phyloP scores from a whole-genome alignment of 2,888 invertebrate species.

The Plagodis pulveraria region DNA sequence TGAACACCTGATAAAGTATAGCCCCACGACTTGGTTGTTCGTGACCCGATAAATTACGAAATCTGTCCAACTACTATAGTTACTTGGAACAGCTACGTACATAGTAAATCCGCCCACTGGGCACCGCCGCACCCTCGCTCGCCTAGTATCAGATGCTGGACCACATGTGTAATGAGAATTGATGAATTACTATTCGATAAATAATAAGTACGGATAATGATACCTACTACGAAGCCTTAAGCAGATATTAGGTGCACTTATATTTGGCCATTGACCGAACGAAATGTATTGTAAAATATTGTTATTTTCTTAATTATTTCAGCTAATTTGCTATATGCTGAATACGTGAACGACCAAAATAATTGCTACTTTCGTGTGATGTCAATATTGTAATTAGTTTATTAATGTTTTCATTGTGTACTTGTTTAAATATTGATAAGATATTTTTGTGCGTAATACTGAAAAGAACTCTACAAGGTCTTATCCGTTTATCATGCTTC shows the following conservation, averaged over 20 bases:
- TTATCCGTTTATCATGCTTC: background rate
- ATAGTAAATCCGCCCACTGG: conserved; percentile 33
- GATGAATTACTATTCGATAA: conserved; percentile 8
- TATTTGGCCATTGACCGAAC: background rate
- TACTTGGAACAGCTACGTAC: conserved; percentile 13
- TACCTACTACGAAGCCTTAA: background rate
- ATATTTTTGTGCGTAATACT: no score
- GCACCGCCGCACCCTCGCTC: conserved; percentile 29
- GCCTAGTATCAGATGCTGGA: conserved; percentile 17
- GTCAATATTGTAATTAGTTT: no score
- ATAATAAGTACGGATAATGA: conserved; percentile 9
- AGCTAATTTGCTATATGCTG: no score
- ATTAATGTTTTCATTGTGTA: no score
- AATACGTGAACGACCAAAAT: no score
- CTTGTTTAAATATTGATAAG: no score
- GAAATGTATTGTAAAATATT: no score
- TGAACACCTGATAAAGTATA: conserved; percentile 31
- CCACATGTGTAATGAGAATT: conserved; percentile 12
- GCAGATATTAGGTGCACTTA: conserved; percentile 3
- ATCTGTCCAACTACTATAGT: conserved; percentile 18
- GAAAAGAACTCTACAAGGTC: no score
- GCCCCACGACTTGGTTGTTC: conserved; percentile 27
- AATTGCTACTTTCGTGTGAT: no score
- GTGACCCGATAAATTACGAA: conserved; percentile 37
- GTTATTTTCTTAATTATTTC: no score